Base-by-base conservation (phyloP, 2,113 vertebrate genomes). In the Tragulus kanchil region DNA sequence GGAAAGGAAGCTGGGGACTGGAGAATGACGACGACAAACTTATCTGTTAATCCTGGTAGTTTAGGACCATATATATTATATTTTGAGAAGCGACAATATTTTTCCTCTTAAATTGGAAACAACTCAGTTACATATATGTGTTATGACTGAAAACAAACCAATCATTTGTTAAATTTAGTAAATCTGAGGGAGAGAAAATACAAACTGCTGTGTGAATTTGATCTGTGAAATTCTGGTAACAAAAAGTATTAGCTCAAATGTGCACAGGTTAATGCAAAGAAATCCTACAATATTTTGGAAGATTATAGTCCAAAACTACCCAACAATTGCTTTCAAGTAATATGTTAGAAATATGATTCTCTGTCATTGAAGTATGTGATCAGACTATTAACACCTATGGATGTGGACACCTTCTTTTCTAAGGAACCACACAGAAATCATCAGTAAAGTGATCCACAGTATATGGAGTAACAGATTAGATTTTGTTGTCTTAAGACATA, bases 81-180 rank as follows among this genome's bases (percentile, higher is more conserved):
- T 6, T 13, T 67, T 25, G 23, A 95, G 21, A 85, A 65, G 36
- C 6, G 77, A 15, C 10, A 48, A 69, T 71, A 58, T 75, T 71
- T 84, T 85, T 52, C 31, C 9, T 6, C 19, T 3, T 12, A 92
- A 86, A 86, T 16, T 65, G 12, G 21, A 96, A 96, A 69, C 6
- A 82, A 61, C 9, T 65, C 31, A 71, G 77, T 64, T 85, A 78
- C 5, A 45, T 62, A 28, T 73, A 56, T 89, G 28, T 89, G 23
- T 62, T 89, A 26, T 21, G 56, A 71, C 1, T 9, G 58, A 94
- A 93, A 94, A 73, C 16, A 62, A 95, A 71, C 45, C 85, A 77
- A 58, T 59, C 6, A 96, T 67, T 97, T 96, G 19, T 50, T 95
- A 61, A 5, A 92, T 97, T 97, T 97, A 96, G 42, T 93, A 86